Conservation (phyloP, 2,888 invertebrate genomes). For the Linnaemya tessellans region DNA sequence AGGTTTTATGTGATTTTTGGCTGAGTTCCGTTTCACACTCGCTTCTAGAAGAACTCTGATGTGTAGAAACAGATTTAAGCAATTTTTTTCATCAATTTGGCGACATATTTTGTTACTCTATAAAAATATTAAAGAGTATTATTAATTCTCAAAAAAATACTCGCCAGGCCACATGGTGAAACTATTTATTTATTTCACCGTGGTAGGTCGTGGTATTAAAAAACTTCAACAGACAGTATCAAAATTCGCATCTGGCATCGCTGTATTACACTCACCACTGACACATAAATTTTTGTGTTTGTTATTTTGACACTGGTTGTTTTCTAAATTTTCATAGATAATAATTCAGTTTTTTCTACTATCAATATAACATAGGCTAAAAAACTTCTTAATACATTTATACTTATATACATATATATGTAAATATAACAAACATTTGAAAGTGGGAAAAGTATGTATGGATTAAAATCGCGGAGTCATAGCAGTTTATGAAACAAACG, state of each 20-base stretch:
- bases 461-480: neutral
- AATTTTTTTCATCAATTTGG: no score
- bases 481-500: conserved; percentile 9
- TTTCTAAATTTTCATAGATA: conserved; percentile 30
- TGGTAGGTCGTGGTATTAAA: neutral
- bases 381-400: neutral
- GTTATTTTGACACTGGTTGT: conserved; percentile 11
- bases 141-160: no score
- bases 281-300: neutral
- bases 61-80: no score
- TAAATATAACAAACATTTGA: conserved; percentile 1
- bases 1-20: no score
- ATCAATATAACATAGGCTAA: conserved; percentile 6
- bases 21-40: no score
- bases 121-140: no score
- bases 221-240: no score
- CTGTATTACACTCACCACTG: neutral
- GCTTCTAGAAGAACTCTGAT: no score
- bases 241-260: neutral
- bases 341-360: neutral
- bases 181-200: no score
- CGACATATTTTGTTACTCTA: no score
- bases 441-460: neutral
- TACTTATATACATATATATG: conserved; percentile 4
- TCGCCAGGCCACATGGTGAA: no score